Evolutionary conservation across 2,888 invertebrate genomes (phyloP).

Genomic region (Synergus japonicus): DNA sequence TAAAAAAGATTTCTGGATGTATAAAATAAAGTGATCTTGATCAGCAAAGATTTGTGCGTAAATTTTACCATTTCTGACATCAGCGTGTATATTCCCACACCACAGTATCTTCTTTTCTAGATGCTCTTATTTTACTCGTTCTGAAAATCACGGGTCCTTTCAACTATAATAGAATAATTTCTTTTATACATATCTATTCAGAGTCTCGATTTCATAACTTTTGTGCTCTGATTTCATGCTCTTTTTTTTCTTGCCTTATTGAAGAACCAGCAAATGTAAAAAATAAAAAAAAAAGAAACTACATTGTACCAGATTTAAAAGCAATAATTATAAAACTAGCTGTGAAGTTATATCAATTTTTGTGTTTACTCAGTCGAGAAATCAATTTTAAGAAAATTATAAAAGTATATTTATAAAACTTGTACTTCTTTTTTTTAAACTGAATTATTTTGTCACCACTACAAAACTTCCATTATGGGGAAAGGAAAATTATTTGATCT

Average conservation of each 20-base stretch:
- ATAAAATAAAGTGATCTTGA: background rate
- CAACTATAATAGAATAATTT: background rate
- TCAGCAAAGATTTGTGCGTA: background rate
- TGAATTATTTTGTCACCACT: too few species aligned
- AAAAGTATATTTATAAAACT: too few species aligned
- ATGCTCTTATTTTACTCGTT: background rate
- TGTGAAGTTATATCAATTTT: too few species aligned
- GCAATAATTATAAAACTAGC: too few species aligned
- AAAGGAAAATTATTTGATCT: too few species aligned
- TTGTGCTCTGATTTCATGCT: background rate
- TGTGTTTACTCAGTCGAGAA: too few species aligned
- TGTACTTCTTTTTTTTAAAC: too few species aligned
- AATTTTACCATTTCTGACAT: background rate
- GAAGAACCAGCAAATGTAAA: background rate
- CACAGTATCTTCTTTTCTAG: background rate
- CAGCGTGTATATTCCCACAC: background rate
- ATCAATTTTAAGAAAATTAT: too few species aligned
- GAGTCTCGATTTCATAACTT: background rate
- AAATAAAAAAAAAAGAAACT: background rate
- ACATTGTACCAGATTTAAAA: too few species aligned
- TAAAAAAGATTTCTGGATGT: background rate
- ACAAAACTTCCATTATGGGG: too few species aligned
- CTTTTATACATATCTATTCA: background rate
- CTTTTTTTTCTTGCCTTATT: background rate
- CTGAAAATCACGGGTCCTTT: background rate